Evolutionary conservation across 2,888 invertebrate genomes (phyloP).

Genomic region (Leptopterna dolabrata): DNA sequence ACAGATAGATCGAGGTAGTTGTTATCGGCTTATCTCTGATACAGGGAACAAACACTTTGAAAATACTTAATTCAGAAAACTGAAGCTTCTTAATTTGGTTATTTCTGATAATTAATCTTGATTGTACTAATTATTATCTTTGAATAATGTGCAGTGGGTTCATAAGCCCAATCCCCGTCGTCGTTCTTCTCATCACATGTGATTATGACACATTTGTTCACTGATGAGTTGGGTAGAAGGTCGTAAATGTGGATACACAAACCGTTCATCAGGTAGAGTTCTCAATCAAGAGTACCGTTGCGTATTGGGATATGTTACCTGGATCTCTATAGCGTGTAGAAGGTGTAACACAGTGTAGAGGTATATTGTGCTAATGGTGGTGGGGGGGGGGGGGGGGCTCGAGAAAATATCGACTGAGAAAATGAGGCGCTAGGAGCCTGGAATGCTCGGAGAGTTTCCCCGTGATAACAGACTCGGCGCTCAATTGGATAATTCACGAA

Average conservation of each 20-base stretch:
- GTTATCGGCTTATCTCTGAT: too few relatives aligned
- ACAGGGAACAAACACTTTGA: too few relatives aligned
- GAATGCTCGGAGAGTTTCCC: conserved; percentile 29
- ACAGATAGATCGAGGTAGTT: too few relatives aligned
- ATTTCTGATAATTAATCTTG: too few relatives aligned
- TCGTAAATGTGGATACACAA: background rate
- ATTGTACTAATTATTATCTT: too few relatives aligned
- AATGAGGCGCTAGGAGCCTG: background rate
- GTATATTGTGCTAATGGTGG: background rate
- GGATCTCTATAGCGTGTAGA: background rate
- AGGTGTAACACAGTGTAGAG: background rate
- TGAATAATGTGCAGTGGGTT: too few relatives aligned
- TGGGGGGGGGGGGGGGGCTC: background rate
- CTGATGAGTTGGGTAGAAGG: too few relatives aligned
- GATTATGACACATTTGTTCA: too few relatives aligned
- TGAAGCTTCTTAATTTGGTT: too few relatives aligned
- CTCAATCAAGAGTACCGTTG: background rate
- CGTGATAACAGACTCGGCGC: conserved; percentile 40
- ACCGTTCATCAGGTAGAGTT: background rate
- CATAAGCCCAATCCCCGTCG: too few relatives aligned
- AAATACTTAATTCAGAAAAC: too few relatives aligned
- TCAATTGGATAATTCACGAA: conserved; percentile 46
- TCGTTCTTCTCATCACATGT: too few relatives aligned
- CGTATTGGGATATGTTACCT: background rate
- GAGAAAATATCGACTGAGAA: background rate